Conservation (phyloP, 2,888 invertebrate genomes). For the Hirtodrosophila duncani region DNA sequence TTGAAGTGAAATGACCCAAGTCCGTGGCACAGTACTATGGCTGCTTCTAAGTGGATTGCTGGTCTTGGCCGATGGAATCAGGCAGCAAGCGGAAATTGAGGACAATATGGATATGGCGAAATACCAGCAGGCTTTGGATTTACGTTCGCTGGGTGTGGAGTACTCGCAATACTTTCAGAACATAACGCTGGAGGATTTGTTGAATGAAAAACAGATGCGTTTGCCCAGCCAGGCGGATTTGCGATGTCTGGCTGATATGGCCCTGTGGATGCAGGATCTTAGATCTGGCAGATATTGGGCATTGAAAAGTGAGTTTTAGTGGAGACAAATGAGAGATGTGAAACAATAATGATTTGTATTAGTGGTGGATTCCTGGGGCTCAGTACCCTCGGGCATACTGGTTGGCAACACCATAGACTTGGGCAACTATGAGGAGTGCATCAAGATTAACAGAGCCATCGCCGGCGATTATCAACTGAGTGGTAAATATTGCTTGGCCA, state of each 20-base stretch:
- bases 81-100: too few species aligned
- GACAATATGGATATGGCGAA: too few species aligned
- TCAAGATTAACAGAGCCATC: constrained; percentile 48
- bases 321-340: too few species aligned
- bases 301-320: constrained; percentile 24
- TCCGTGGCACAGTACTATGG: too few species aligned
- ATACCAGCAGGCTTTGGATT: constrained; percentile 45
- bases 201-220: not conserved
- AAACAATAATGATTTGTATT: accelerated
- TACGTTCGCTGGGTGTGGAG: too few species aligned
- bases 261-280: constrained; percentile 17
- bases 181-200: constrained; percentile 14
- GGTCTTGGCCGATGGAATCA: too few species aligned
- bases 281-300: constrained; percentile 30
- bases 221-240: constrained; percentile 25
- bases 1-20: too few species aligned
- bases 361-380: constrained; percentile 78
- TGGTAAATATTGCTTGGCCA: constrained; percentile 48
- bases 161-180: constrained; percentile 14
- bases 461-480: not conserved
- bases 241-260: constrained; percentile 37
- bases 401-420: constrained; percentile 70
- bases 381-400: constrained; percentile 75
- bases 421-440: constrained; percentile 78
- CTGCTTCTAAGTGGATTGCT: too few species aligned